Evolutionary conservation across 1,140 invertebrate species (phyloP).

Genomic region (Musca vetustissima): DNA sequence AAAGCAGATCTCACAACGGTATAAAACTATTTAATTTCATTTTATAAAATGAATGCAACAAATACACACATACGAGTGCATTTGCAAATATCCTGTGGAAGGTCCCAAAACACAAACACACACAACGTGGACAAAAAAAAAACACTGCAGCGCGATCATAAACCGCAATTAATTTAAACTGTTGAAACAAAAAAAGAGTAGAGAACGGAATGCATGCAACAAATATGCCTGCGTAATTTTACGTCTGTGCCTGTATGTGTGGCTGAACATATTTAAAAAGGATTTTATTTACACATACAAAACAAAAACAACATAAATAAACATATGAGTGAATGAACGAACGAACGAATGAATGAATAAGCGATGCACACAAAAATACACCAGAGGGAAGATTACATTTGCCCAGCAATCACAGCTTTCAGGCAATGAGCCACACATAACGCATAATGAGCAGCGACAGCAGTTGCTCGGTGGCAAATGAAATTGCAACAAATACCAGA

Average conservation of each 20-base stretch:
- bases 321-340: neutral
- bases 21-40: constrained; percentile 14
- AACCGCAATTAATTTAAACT: constrained; percentile 24
- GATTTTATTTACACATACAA: constrained; percentile 15
- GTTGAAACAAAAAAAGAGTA: too few species aligned
- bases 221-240: neutral
- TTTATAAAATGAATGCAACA: constrained; percentile 5
- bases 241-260: neutral
- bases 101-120: too few species aligned
- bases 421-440: constrained; percentile 10
- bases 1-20: neutral
- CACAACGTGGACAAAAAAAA: too few species aligned
- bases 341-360: neutral
- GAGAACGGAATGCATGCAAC: neutral
- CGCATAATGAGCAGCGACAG: constrained; percentile 18
- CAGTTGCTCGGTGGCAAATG: too few species aligned
- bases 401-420: neutral
- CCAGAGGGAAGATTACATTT: neutral
- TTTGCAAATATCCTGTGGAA: too few species aligned
- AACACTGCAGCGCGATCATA: too few species aligned
- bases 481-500: too few species aligned
- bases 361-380: neutral
- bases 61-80: neutral
- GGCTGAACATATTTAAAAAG: neutral
- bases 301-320: neutral